Base-by-base conservation (phyloP, 64 coral and sea anemone genomes). In the Stichodactyla helianthus region DNA sequence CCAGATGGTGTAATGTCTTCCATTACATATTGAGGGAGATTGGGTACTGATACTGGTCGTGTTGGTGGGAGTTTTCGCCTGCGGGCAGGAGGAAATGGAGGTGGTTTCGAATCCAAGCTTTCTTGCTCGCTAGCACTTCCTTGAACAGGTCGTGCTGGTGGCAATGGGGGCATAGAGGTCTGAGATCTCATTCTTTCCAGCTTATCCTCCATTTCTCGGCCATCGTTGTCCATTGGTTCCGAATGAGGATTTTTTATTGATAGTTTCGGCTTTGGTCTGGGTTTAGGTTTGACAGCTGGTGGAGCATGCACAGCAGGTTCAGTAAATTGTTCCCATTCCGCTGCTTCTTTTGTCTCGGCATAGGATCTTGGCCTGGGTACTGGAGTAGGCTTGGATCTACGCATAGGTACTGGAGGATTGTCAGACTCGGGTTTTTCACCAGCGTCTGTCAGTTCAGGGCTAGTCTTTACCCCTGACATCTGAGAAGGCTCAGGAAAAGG, bases 351-450 rank as follows among this genome's bases (percentile, higher is more conserved):
- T 56, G 77, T 51, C 8, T 87, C 77, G 15, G 52, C 77, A 25
- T 65, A 77, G 23, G 88, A 88, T 5, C 85, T 90, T 31, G 94
- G 85, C 56, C 94, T 56, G 52, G 94, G 88, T 71, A 54, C 55
- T 22, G 88, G 85, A 8, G 68, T 76, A 18, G 92, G 84, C 71
- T 84, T 91, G 16, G 83, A 81, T 65, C 64, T 71, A 51, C 74
- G 56, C 17, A 74, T 56, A 51, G 67, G 79, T 87, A 31, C 26
- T 20, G 83, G 71, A 14, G 82, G 82, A 44, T 91, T 51, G 15
- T 85, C 58, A 16, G 27, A 22, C 20, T 71, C 61, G 0, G 53
- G 7, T 15, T 56, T 12, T 28, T 67, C 64, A 52, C 52, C 31
- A 54, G 19, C 11, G 55, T n/a, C 6, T 26, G 14, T 19, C 51